Conservation (phyloP, 2,888 invertebrate species). For the Lissocephala sabroskyi region DNA sequence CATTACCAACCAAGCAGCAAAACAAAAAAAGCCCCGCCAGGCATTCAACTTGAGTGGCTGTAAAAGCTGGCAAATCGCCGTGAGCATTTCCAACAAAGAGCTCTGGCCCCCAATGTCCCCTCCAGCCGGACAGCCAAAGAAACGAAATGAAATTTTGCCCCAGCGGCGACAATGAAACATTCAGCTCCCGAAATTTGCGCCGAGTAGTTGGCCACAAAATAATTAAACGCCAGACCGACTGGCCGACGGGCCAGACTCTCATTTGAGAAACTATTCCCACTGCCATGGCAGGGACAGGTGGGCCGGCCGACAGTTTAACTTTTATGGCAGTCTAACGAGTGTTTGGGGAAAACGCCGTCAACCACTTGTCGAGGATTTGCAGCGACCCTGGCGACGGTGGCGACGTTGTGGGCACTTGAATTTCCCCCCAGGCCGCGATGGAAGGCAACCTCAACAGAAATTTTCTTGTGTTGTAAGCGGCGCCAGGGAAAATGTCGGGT, state of each 20-base stretch:
- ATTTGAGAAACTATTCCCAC: conserved; percentile 36
- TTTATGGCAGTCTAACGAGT: conserved; percentile 40
- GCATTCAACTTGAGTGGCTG: conserved; percentile 55
- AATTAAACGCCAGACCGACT: conserved; percentile 12
- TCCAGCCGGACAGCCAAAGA: no score
- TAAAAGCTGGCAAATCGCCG: conserved; percentile 38
- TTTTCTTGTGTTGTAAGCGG: no score
- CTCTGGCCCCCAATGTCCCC: no score
- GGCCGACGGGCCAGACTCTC: neutral
- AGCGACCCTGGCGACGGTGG: conserved; percentile 13
- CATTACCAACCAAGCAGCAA: conserved; percentile 25
- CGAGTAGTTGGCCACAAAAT: conserved; percentile 41
- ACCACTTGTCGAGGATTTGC: no score
- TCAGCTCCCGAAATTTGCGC: conserved; percentile 19
- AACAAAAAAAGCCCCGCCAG: conserved; percentile 37
- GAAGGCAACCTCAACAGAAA: no score
- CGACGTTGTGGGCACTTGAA: conserved; percentile 45
- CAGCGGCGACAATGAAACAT: conserved; percentile 29
- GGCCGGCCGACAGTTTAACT: conserved; percentile 18
- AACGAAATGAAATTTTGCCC: conserved; percentile 4
- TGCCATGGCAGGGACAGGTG: conserved; percentile 22
- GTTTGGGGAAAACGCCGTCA: conserved; percentile 46
- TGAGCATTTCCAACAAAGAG: conserved; percentile 18
- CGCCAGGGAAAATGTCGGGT: no score
- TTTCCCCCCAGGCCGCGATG: no score